Base-by-base conservation (phyloP, 2,797 vertebrate species). In the Mus minutoides region DNA sequence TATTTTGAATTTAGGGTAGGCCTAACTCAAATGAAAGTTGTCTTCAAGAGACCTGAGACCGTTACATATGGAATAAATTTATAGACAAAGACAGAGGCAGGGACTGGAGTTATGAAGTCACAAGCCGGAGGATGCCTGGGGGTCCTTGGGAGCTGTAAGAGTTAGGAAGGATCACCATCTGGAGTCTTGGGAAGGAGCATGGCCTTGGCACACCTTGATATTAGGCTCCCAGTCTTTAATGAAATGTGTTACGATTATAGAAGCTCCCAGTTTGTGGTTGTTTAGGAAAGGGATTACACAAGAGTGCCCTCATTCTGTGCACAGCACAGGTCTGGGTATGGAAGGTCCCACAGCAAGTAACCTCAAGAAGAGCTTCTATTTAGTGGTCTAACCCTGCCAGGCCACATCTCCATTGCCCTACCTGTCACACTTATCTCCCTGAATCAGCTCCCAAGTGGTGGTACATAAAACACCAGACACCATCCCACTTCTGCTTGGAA, bases 241-340 rank as follows among this genome's bases (percentile, higher is more conserved):
- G 11, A 22, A 78, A 88, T 17, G 40, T 49, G 31, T 78, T 90
- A 26, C 73, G n/a, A 4, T 43, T 58, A 11, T 58, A 40, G 16
- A 56, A 40, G 64, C 64, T 69, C 34, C 67, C 14, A 31, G 52
- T 40, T 56, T 56, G 52, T 71, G n/a, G 26, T 88, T 73, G 52
- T 88, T 6, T 29, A 10, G 67, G 82, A 37, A 62, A 64, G 16
- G 0, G 22, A 29, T 13, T 8, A 0, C 26, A 0, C 1, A 34
- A 40, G 58, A 54, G 4, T 3, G 0, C 26, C 1, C 71, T 49
- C 2, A 0, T 54, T 43, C 14, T 43, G 3, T 49, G 37, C 8
- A 29, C 10, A 0, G 26, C 11, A 29, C 22, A 0, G 22, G 8
- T 58, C 22, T 40, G 2, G 24, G 22, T 0, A 19, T 34, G 0